Percentiles rank a stretch among this genome's conserved stretches.
phyloP scores from a whole-genome alignment of 1,140 invertebrate genomes.

The Drosophila kanapiae region DNA sequence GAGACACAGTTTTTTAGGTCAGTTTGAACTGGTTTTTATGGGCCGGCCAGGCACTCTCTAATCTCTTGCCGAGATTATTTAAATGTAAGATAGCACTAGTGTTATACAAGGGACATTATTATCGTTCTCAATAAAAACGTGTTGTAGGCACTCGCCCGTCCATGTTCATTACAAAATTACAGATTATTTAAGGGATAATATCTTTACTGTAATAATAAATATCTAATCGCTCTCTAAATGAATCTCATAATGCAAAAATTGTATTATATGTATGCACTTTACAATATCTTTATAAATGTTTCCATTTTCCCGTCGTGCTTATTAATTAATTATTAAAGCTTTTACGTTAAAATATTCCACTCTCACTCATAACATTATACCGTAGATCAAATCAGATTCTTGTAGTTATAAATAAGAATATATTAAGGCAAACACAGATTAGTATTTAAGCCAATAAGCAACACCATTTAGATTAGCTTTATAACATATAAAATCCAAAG shows the following conservation, averaged over 20 bases:
- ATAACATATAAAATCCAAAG: background rate
- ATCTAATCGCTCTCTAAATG: background rate
- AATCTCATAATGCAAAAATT: background rate
- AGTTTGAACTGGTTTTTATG: conserved; percentile 12
- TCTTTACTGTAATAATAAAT: background rate
- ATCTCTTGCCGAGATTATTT: background rate
- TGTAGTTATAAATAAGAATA: background rate
- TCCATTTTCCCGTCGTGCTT: background rate
- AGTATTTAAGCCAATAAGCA: background rate
- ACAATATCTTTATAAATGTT: background rate
- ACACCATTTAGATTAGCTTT: background rate
- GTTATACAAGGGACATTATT: conserved; percentile 4
- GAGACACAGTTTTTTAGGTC: background rate
- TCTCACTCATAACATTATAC: background rate
- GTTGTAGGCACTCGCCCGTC: too few species aligned
- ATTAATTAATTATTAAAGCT: background rate
- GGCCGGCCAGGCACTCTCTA: background rate
- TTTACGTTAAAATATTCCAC: background rate
- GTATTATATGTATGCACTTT: too few species aligned
- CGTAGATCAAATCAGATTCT: background rate
- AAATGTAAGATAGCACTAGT: background rate
- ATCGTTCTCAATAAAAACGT: background rate
- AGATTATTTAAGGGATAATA: background rate
- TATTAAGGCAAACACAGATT: conserved; percentile 2
- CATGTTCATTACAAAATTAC: background rate